Evolutionary conservation across 2,113 vertebrate species (phyloP).

Genomic region (Balaenoptera acutorostrata): DNA sequence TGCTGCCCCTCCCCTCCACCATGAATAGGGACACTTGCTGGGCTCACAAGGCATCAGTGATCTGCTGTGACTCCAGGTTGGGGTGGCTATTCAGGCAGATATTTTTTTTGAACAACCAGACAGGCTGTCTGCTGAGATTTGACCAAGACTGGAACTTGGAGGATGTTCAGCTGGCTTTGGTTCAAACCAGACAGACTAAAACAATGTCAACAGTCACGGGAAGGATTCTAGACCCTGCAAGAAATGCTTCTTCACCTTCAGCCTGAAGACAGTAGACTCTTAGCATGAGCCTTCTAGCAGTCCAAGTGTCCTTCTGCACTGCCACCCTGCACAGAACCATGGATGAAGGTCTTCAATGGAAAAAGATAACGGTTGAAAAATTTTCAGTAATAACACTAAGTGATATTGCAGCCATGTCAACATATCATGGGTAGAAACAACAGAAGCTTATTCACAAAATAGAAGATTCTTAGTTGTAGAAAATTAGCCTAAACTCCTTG

Average conservation of each 20-base stretch:
- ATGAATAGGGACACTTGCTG: neutral
- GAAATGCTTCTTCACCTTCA: conserved; percentile 29
- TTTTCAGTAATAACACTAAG: neutral
- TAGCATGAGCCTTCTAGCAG: neutral
- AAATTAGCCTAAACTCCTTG: neutral
- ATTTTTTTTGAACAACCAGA: conserved; percentile 41
- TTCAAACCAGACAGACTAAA: conserved; percentile 59
- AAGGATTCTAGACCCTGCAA: neutral
- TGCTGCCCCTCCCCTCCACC: neutral
- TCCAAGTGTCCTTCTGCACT: too few species aligned
- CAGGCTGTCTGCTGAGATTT: conserved; percentile 70
- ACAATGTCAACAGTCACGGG: conserved; percentile 27
- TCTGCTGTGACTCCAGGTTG: neutral
- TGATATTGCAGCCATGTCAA: neutral
- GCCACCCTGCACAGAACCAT: neutral
- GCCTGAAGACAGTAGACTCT: neutral
- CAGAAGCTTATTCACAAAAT: neutral
- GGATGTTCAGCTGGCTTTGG: conserved; percentile 55
- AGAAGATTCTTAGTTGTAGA: neutral
- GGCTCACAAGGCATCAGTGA: neutral
- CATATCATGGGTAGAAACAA: neutral
- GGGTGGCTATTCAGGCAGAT: conserved; percentile 8
- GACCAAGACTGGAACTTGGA: conserved; percentile 69
- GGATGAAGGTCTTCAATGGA: neutral
- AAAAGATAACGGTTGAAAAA: neutral